Evolutionary conservation across 2,888 invertebrate genomes (phyloP).

Genomic region (Patella ulyssiponensis): DNA sequence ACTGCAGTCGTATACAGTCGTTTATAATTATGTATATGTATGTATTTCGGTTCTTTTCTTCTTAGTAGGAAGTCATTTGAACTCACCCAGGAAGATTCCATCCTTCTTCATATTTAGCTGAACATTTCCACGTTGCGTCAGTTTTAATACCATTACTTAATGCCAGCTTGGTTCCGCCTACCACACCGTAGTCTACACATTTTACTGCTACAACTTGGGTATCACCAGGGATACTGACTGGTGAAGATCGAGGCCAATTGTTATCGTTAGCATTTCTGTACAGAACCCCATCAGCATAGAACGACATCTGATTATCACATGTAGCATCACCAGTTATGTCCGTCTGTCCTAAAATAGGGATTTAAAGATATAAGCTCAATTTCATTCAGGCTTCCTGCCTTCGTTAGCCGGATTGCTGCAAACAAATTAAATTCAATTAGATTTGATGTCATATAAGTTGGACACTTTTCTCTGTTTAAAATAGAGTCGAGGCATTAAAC

Average conservation of each 20-base stretch:
- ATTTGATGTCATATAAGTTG: too few relatives aligned
- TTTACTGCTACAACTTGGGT: background rate
- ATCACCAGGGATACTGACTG: background rate
- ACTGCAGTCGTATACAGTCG: too few relatives aligned
- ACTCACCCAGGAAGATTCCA: background rate
- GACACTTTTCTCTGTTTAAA: too few relatives aligned
- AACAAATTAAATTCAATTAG: too few relatives aligned
- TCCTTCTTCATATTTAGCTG: background rate
- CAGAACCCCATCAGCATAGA: constrained; percentile 2
- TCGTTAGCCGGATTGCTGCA: too few relatives aligned
- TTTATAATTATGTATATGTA: too few relatives aligned
- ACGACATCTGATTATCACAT: background rate
- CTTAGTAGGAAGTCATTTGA: too few relatives aligned
- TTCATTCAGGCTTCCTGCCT: too few relatives aligned
- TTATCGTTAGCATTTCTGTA: background rate
- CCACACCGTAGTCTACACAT: background rate
- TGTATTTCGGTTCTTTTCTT: too few relatives aligned
- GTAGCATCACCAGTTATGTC: background rate
- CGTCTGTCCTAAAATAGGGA: background rate
- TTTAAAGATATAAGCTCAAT: too few relatives aligned
- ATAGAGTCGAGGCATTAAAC: too few relatives aligned
- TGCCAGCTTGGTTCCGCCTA: background rate
- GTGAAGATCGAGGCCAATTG: background rate
- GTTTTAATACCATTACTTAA: constrained; percentile 1
- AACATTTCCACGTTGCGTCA: background rate